Evolutionary conservation across 1,140 invertebrate species (phyloP).

Genomic region (Hyphantria cunea): DNA sequence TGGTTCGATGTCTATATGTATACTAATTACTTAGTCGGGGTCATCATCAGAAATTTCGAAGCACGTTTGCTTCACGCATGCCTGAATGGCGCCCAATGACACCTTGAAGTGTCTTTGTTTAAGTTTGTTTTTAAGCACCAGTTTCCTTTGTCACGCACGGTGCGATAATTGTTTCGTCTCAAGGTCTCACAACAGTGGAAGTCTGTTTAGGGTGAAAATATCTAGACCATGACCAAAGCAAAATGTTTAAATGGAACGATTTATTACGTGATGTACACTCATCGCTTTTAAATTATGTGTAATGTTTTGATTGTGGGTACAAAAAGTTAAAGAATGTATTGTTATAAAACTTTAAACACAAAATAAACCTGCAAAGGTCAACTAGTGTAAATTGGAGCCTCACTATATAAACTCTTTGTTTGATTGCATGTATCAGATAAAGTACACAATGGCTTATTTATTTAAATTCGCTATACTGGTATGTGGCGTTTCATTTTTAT

Average conservation of each 20-base stretch:
- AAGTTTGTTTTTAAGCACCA: constrained; percentile 45
- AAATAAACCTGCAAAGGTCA: constrained; percentile 17
- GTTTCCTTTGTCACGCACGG: constrained; percentile 36
- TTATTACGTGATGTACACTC: constrained; percentile 2
- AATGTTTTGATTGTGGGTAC: constrained; percentile 24
- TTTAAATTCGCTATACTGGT: constrained; percentile 17
- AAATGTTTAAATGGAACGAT: constrained; percentile 19
- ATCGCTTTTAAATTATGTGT: constrained; percentile 17
- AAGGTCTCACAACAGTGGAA: constrained; percentile 32
- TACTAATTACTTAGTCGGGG: constrained; percentile 44
- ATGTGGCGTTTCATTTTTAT: neutral
- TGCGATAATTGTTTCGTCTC: constrained; percentile 41
- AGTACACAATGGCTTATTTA: constrained; percentile 25
- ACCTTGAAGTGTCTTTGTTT: constrained; percentile 56
- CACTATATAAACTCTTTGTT: constrained; percentile 21
- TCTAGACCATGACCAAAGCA: constrained; percentile 27
- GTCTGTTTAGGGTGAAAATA: constrained; percentile 31
- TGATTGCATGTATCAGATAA: constrained; percentile 14
- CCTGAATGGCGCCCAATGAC: constrained; percentile 54
- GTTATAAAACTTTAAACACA: constrained; percentile 24
- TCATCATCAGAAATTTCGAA: constrained; percentile 52
- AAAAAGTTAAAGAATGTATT: constrained; percentile 20
- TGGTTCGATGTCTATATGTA: constrained; percentile 32
- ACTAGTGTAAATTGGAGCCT: constrained; percentile 14
- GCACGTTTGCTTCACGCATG: constrained; percentile 45